Base-by-base conservation (phyloP, 2,888 invertebrate species). In the Microchrysa polita region DNA sequence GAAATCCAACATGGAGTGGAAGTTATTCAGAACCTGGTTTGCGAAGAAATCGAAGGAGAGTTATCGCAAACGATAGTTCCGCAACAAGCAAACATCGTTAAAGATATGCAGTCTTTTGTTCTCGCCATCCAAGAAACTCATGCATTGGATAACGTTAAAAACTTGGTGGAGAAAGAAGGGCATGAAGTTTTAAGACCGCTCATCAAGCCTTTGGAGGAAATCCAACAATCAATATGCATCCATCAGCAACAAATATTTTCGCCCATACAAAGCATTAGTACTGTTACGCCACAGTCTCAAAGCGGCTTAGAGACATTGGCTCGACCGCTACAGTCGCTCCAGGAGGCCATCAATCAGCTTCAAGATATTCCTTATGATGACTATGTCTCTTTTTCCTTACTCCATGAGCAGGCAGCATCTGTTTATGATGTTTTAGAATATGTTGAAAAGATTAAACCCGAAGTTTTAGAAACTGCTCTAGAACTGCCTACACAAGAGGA, bases 401-500 rank as follows among this genome's bases (percentile, higher is more conserved):
- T 81, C 1, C 78, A 79, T 71, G 76, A 77, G 10, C 76, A 80
- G 57, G 79, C 79, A 2, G 44, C 73, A 0, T 77, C 80, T 0
- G 72, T 82, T 16, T 79, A 78, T 59, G 77, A 79, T 34, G 52
- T 79, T 0, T 61, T 82, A 2, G 77, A 82, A 61, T 80, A 81
- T 65, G 81, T 84, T 52, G 82, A 83, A 23, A 80, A 80, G 42
- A 77, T 82, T 0, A 80, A 83, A 67, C 67, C 77, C 0, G 79
- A 83, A 48, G 76, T 78, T 0, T 57, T 89, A 48, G 89, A 90
- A 79, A 85, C 82, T 9, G 79, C 82, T 5, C 86, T 86, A 42
- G 88, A 89, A 55, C 83, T 89, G 79, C 88, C 89, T 4, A 87
- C 88, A 7, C 84, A 88, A 69, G 87, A 88, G 77, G 88, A 89